A percentile compares a stretch with the other conserved stretches of the same genome.
These are phyloP conservation scores for Drosophila quadrilineata DNA, from an alignment of 1,140 invertebrate genomes.

Conservation along the genomic window DNA sequence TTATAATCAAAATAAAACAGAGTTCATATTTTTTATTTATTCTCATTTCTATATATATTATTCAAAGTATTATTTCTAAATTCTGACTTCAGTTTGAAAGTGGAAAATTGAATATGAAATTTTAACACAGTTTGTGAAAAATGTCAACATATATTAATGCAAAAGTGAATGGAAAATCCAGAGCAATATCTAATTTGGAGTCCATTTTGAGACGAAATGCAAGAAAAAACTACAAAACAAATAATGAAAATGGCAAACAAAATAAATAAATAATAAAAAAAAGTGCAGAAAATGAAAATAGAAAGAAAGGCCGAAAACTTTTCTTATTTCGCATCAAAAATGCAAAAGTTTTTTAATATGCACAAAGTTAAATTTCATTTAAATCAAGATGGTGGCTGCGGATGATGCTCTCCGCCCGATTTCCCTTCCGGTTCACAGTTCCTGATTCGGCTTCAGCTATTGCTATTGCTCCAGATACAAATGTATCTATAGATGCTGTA, in stretches of 20 bases:
- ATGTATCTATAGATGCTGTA: too few relatives aligned
- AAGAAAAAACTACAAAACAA: conserved; percentile 34
- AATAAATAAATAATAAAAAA: conserved; percentile 6
- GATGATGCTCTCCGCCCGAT: conserved; percentile 20
- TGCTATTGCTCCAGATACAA: conserved; percentile 9
- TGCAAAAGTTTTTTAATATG: conserved; percentile 77
- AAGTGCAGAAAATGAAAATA: background rate
- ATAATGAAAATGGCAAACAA: conserved; percentile 20
- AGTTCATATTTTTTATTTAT: too few relatives aligned
- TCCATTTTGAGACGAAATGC: background rate
- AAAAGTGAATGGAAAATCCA: background rate
- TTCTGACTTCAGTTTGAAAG: background rate
- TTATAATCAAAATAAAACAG: too few relatives aligned
- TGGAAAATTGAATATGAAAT: background rate
- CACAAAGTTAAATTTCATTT: conserved; percentile 74
- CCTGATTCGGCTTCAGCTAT: background rate
- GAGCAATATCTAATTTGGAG: conserved; percentile 11
- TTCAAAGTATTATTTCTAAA: too few relatives aligned
- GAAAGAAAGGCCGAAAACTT: conserved; percentile 51
- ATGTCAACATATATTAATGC: background rate
- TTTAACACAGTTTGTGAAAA: background rate
- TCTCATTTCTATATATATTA: too few relatives aligned
- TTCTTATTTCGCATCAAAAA: conserved; percentile 74
- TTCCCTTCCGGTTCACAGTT: conserved; percentile 7
- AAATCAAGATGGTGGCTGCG: conserved; percentile 66